These are phyloP conservation scores for Cyclina sinensis DNA, from an alignment of 1,140 invertebrate genomes.

Conservation along the genomic window DNA sequence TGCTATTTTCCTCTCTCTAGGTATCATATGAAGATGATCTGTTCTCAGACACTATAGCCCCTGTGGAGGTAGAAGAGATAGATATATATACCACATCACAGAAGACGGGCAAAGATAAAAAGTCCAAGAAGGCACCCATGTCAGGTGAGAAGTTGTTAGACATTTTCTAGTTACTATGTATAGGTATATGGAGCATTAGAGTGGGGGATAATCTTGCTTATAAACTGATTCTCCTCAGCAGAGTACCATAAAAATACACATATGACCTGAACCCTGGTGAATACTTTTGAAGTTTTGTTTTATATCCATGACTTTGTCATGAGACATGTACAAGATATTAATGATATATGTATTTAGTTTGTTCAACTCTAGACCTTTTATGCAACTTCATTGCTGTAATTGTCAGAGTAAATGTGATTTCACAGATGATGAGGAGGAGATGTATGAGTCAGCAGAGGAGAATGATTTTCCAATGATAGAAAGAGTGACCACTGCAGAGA, in stretches of 20 bases:
- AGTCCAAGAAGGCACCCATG: background rate
- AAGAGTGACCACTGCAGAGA: constrained; percentile 41
- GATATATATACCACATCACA: constrained; percentile 41
- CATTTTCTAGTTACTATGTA: no score
- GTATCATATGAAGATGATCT: constrained; percentile 63
- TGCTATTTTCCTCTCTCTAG: background rate
- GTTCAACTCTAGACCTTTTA: no score
- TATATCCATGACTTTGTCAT: no score
- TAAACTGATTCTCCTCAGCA: no score
- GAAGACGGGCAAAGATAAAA: constrained; percentile 8
- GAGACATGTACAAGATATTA: no score
- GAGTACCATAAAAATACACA: no score
- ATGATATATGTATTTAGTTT: no score
- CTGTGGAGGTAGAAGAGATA: constrained; percentile 59
- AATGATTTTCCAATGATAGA: constrained; percentile 65
- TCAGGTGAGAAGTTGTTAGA: background rate
- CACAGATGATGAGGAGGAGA: constrained; percentile 20
- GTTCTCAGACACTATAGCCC: constrained; percentile 25
- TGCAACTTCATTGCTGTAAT: no score
- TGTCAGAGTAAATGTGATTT: background rate
- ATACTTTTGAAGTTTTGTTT: no score
- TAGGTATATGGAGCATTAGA: no score
- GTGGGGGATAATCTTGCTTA: no score
- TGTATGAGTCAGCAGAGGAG: background rate
- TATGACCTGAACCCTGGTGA: no score